Conservation (phyloP, 2,888 invertebrate species). For the Heteromyza rotundicornis region DNA sequence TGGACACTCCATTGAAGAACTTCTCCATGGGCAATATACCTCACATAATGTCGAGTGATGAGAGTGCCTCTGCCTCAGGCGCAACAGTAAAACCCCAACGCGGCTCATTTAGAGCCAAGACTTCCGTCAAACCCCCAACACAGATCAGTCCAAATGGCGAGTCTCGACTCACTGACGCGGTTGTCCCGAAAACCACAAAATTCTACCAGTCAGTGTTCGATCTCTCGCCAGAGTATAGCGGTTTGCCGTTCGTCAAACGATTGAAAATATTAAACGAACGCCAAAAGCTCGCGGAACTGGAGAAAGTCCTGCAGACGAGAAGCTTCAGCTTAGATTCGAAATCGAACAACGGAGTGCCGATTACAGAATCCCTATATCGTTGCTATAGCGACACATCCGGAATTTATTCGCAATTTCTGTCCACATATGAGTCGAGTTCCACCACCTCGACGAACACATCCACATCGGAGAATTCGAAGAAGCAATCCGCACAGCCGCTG, state of each 20-base stretch:
- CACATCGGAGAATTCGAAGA: constrained; percentile 41
- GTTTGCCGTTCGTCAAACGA: constrained; percentile 86
- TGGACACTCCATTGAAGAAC: constrained; percentile 46
- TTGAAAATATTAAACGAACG: constrained; percentile 87
- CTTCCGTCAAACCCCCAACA: not conserved
- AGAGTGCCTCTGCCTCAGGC: not conserved
- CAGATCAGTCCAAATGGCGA: not conserved
- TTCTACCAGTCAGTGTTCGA: constrained; percentile 86
- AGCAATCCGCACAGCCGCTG: constrained; percentile 29
- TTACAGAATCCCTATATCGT: constrained; percentile 69
- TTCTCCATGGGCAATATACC: constrained; percentile 52
- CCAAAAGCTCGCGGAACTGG: constrained; percentile 83
- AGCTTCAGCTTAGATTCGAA: constrained; percentile 82
- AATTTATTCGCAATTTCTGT: constrained; percentile 64
- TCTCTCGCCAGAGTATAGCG: constrained; percentile 84
- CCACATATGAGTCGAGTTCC: constrained; percentile 64
- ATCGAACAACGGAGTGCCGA: constrained; percentile 66
- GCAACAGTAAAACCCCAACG: not conserved
- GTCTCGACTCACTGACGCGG: not conserved
- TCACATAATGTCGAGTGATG: constrained; percentile 34
- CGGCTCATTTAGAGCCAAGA: not conserved
- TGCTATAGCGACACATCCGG: constrained; percentile 84
- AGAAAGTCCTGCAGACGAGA: constrained; percentile 75
- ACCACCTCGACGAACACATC: constrained; percentile 58
- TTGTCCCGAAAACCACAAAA: constrained; percentile 61